Evolutionary conservation across 1,140 invertebrate genomes (phyloP).

Genomic region (Chironomus tepperi): DNA sequence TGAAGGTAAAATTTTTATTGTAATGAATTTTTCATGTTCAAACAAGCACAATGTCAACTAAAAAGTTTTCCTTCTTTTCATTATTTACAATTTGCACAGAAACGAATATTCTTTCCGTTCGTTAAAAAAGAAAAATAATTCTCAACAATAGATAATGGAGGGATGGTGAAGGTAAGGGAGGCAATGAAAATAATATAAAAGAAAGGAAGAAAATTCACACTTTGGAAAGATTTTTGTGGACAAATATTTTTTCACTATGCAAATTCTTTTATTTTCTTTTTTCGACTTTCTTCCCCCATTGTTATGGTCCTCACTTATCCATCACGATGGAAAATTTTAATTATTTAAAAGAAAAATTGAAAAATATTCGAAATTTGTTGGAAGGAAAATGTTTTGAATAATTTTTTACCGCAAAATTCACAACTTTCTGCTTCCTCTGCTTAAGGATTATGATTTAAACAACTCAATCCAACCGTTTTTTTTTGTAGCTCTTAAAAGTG

Average conservation of each 20-base stretch:
- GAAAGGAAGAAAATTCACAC: not conserved
- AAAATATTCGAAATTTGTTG: not conserved
- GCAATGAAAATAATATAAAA: too few relatives aligned
- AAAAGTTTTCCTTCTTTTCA: not conserved
- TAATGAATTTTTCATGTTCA: conserved; percentile 5
- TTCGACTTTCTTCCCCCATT: too few relatives aligned
- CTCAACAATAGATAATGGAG: too few relatives aligned
- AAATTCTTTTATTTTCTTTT: too few relatives aligned
- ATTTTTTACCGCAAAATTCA: not conserved
- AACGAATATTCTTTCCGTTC: not conserved
- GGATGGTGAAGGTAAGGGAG: not conserved
- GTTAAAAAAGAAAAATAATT: not conserved
- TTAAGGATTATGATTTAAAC: conserved; percentile 9
- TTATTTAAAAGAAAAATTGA: not conserved
- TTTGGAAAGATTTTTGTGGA: not conserved
- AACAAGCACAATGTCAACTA: conserved; percentile 4
- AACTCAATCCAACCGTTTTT: not conserved
- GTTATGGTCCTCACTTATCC: too few relatives aligned
- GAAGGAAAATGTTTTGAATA: not conserved
- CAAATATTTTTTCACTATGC: too few relatives aligned
- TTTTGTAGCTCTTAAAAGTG: not conserved
- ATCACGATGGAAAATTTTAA: not conserved
- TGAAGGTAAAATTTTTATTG: conserved; percentile 1
- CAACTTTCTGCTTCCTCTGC: not conserved
- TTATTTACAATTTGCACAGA: not conserved